These are phyloP conservation scores for Rhogogaster chlorosoma DNA, from an alignment of 2,888 invertebrate genomes.

Conservation along the genomic window DNA sequence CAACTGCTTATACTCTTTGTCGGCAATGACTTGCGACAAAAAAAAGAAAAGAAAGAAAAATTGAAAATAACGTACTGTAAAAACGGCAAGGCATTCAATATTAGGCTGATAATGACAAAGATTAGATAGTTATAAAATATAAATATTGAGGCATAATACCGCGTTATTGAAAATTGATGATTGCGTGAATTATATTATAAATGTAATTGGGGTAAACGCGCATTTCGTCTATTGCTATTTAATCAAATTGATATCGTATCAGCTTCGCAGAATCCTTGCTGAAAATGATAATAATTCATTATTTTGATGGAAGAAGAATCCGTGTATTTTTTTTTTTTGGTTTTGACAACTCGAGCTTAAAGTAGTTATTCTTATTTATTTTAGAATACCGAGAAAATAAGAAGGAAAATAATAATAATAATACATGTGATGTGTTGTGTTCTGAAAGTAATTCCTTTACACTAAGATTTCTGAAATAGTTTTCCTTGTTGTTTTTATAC, in stretches of 20 bases:
- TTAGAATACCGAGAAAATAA: constrained; percentile 22
- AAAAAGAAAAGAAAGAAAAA: neutral
- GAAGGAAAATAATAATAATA: neutral
- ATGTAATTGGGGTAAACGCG: constrained; percentile 48
- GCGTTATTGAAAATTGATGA: constrained; percentile 5
- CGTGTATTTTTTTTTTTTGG: neutral
- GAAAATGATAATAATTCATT: constrained; percentile 33
- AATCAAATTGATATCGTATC: constrained; percentile 42
- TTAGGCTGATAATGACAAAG: constrained; percentile 45
- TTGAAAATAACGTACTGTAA: constrained; percentile 39
- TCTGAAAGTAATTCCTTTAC: constrained; percentile 53
- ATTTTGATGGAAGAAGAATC: constrained; percentile 1
- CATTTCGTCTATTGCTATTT: constrained; percentile 33
- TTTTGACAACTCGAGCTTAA: constrained; percentile 53
- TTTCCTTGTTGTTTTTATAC: constrained; percentile 51
- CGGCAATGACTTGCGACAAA: neutral
- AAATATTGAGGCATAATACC: constrained; percentile 32
- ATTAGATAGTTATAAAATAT: constrained; percentile 33
- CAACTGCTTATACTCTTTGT: constrained; percentile 29
- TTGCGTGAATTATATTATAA: constrained; percentile 48
- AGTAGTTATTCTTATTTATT: constrained; percentile 56
- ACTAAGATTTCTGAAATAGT: constrained; percentile 52
- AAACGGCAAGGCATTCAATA: constrained; percentile 34
- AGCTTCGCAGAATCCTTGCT: constrained; percentile 46
- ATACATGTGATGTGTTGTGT: constrained; percentile 51